A percentile compares a stretch with the other conserved stretches of the same genome.
Evolutionary conservation across 2,113 vertebrate genomes (phyloP).

Genomic region (Scolopax mira): DNA sequence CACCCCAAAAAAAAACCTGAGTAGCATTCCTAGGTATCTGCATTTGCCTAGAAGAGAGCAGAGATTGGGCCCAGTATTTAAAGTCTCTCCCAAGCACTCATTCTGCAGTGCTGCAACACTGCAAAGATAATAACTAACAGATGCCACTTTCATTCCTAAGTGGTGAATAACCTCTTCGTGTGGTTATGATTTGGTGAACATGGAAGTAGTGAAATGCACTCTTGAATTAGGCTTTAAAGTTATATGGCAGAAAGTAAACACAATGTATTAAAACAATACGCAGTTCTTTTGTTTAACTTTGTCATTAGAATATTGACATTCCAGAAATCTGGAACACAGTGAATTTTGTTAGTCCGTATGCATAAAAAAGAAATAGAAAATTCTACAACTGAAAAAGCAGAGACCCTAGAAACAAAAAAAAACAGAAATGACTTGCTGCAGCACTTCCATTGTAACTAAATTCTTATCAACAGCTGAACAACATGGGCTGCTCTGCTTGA

Average conservation of each 20-base stretch:
- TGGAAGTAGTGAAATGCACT: constrained; percentile 47
- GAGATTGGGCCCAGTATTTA: not conserved
- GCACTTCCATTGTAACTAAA: not conserved
- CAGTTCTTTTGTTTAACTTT: not conserved
- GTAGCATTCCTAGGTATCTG: not conserved
- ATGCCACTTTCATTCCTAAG: constrained; percentile 71
- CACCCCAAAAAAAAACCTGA: not conserved
- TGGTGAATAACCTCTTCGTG: constrained; percentile 61
- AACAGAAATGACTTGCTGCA: not conserved
- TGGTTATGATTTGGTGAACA: constrained; percentile 69
- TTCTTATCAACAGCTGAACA: not conserved
- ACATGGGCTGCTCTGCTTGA: not conserved
- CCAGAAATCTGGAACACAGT: not conserved
- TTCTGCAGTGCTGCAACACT: constrained; percentile 29
- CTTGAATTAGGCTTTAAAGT: not conserved
- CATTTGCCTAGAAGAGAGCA: not conserved
- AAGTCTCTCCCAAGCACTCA: constrained; percentile 20
- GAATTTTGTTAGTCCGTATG: not conserved
- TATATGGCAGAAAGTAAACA: constrained; percentile 14
- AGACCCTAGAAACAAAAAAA: not conserved
- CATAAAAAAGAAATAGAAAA: not conserved
- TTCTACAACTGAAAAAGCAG: not conserved
- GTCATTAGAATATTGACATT: not conserved
- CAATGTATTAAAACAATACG: not conserved
- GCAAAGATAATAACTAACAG: constrained; percentile 70